Percentiles rank a stretch among this genome's conserved stretches.
phyloP scores from a whole-genome alignment of 2,113 vertebrate species.

The Antennarius striatus region DNA sequence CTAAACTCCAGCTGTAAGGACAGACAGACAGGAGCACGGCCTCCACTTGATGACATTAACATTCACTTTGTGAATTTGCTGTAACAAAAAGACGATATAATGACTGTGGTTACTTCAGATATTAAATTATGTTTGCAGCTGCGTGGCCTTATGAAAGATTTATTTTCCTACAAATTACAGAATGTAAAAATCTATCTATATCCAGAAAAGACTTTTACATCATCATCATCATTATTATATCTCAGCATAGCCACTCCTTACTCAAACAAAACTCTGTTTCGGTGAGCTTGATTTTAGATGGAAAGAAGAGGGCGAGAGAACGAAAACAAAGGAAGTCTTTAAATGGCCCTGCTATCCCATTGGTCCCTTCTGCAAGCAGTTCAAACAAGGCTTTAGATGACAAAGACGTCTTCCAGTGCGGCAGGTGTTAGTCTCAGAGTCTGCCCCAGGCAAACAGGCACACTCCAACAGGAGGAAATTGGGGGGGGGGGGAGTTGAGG shows the following conservation, averaged over 20 bases:
- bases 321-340: slow-evolving; percentile 66
- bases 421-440: slow-evolving; percentile 87
- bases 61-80: slow-evolving; percentile 5
- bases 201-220: slow-evolving; percentile 25
- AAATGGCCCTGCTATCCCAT: slow-evolving; percentile 76
- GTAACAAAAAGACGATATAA: slow-evolving; percentile 45
- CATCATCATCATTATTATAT: slow-evolving; percentile 28
- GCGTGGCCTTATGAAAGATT: slow-evolving; percentile 25
- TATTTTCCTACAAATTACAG: slow-evolving; percentile 30
- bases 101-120: slow-evolving; percentile 37
- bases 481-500: slow-evolving; percentile 48
- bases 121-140: slow-evolving; percentile 16
- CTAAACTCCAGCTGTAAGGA: slow-evolving; percentile 7
- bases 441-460: slow-evolving; percentile 81
- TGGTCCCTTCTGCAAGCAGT: slow-evolving; percentile 78
- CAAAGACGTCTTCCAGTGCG: slow-evolving; percentile 88
- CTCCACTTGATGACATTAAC: slow-evolving; percentile 30
- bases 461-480: slow-evolving; percentile 78
- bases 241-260: slow-evolving; percentile 15
- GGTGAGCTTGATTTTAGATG: slow-evolving; percentile 26
- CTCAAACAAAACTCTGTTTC: slow-evolving; percentile 10
- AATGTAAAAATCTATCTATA: slow-evolving; percentile 17
- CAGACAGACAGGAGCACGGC: slow-evolving; percentile 12
- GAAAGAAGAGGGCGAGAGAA: slow-evolving; percentile 28
- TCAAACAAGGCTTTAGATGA: slow-evolving; percentile 87